phyloP scores from a whole-genome alignment of 1,140 invertebrate species.

The Copidosoma floridanum region DNA sequence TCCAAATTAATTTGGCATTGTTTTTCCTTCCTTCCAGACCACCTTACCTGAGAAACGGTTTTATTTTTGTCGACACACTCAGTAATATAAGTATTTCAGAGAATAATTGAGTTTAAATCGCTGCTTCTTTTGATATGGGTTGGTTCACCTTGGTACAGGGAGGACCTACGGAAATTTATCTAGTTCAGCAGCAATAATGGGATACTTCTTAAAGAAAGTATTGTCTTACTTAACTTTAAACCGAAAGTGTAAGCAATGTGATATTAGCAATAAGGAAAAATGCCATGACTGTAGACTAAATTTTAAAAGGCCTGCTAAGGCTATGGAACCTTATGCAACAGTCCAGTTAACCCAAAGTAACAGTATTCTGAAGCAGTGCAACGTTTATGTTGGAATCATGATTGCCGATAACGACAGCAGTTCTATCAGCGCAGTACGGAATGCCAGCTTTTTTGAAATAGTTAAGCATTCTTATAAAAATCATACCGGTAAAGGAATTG shows the following conservation, averaged over 20 bases:
- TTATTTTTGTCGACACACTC: background rate
- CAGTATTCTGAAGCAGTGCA: slow-evolving; percentile 12
- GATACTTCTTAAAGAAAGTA: background rate
- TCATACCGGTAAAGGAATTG: background rate
- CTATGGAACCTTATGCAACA: slow-evolving; percentile 10
- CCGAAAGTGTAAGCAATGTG: slow-evolving; percentile 11
- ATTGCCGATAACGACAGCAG: slow-evolving; percentile 30
- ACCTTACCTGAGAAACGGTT: no score
- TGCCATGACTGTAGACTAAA: slow-evolving; percentile 13
- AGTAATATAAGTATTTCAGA: background rate
- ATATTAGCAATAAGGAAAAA: background rate
- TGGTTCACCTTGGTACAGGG: background rate
- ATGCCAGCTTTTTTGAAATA: background rate
- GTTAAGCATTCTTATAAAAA: background rate
- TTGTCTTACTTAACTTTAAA: background rate
- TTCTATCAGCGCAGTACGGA: slow-evolving; percentile 1
- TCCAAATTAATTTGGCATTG: no score
- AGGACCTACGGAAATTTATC: slow-evolving; percentile 9
- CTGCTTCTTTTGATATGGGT: slow-evolving; percentile 1
- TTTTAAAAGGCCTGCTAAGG: slow-evolving; percentile 9
- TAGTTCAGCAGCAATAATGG: slow-evolving; percentile 1
- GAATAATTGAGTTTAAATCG: background rate
- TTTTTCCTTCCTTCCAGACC: no score
- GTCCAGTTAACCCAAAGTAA: slow-evolving; percentile 17
- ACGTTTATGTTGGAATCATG: slow-evolving; percentile 9